Evolutionary conservation across 1,140 invertebrate genomes (phyloP).

Genomic region (Lutraria rhynchaena): DNA sequence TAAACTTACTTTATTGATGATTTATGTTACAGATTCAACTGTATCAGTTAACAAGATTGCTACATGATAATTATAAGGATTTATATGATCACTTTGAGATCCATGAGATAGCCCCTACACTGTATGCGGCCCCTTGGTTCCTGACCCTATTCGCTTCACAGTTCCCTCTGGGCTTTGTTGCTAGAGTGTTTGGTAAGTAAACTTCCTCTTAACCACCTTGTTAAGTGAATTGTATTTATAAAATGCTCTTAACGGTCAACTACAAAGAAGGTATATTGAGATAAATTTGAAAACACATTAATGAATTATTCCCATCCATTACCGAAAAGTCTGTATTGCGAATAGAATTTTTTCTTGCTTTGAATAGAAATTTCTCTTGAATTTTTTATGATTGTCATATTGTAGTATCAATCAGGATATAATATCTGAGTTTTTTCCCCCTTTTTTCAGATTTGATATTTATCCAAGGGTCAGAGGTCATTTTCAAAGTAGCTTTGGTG

Average conservation of each 20-base stretch:
- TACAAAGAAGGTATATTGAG: too few species aligned
- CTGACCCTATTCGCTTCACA: conserved; percentile 97
- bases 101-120: conserved; percentile 94
- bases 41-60: conserved; percentile 95
- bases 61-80: conserved; percentile 93
- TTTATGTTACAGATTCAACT: conserved; percentile 87
- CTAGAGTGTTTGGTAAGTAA: conserved; percentile 92
- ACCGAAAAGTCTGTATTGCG: too few species aligned
- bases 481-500: conserved; percentile 94
- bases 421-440: too few species aligned
- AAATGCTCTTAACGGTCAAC: too few species aligned
- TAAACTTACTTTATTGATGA: too few species aligned
- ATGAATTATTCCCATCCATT: too few species aligned
- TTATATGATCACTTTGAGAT: conserved; percentile 94
- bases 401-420: too few species aligned
- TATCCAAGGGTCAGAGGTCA: conserved; percentile 92
- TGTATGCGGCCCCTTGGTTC: conserved; percentile 98
- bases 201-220: not conserved
- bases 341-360: too few species aligned
- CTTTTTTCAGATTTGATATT: conserved; percentile 91
- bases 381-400: too few species aligned
- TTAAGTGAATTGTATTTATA: not conserved
- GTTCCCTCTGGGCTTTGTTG: conserved; percentile 97
- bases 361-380: too few species aligned
- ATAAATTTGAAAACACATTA: too few species aligned